phyloP scores from a whole-genome alignment of 2,888 invertebrate species.

The Sialis fuliginosa region DNA sequence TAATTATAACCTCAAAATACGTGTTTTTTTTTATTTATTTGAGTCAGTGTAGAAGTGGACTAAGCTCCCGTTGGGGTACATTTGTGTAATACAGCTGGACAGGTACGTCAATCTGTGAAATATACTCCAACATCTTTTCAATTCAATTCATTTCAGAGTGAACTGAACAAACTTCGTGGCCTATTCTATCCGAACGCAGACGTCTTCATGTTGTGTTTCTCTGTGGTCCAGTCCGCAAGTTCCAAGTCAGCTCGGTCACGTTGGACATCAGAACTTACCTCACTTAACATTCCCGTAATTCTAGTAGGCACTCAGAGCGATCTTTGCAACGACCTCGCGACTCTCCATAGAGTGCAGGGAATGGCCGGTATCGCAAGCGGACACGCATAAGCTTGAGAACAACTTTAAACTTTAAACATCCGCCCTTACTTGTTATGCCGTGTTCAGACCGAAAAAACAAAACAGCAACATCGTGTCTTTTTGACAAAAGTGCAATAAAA shows the following conservation, averaged over 20 bases:
- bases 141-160: conserved; percentile 45
- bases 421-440: conserved; percentile 68
- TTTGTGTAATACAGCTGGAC: conserved; percentile 89
- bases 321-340: conserved; percentile 37
- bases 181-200: conserved; percentile 87
- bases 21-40: conserved; percentile 20
- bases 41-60: conserved; percentile 87
- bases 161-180: conserved; percentile 73
- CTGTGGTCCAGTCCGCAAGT: conserved; percentile 71
- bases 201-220: conserved; percentile 86
- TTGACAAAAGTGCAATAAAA: too few species aligned
- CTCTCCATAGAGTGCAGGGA: conserved; percentile 45
- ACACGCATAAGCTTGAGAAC: conserved; percentile 58
- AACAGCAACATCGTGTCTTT: too few species aligned
- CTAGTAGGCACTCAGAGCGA: conserved; percentile 70
- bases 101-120: conserved; percentile 30
- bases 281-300: conserved; percentile 40
- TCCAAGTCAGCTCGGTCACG: conserved; percentile 70
- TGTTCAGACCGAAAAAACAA: too few species aligned
- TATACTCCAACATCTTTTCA: neutral
- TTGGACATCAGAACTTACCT: conserved; percentile 68
- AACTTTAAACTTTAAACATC: conserved; percentile 80
- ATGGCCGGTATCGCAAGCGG: conserved; percentile 54
- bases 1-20: neutral
- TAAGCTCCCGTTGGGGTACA: conserved; percentile 77